A percentile compares a stretch with the other conserved stretches of the same genome.
Conservation (phyloP, 2,113 vertebrate genomes). For the Phyllostomus discolor region DNA sequence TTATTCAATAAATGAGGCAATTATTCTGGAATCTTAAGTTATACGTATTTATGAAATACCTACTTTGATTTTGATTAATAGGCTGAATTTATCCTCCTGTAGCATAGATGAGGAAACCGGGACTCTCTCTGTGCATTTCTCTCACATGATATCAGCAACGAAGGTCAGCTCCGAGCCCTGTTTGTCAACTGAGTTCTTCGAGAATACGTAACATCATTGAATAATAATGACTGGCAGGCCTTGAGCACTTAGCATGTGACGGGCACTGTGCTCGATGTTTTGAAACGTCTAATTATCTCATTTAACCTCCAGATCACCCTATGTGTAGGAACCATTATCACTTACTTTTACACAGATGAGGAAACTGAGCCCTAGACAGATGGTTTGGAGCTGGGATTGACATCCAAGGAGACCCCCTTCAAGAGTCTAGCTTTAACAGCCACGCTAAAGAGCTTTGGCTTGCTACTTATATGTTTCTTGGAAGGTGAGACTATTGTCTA, state of each 20-base stretch:
- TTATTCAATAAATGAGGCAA: neutral
- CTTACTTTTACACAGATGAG: neutral
- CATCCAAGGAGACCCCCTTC: neutral
- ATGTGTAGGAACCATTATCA: neutral
- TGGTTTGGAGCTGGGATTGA: neutral
- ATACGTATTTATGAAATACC: neutral
- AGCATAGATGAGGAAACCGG: neutral
- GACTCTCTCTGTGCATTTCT: neutral
- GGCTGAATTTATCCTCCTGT: neutral
- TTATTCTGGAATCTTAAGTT: conserved; percentile 15
- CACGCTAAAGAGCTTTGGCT: neutral
- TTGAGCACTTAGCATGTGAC: neutral
- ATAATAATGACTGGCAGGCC: neutral
- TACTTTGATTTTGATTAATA: neutral
- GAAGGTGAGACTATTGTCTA: neutral
- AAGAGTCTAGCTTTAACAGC: neutral
- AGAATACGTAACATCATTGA: neutral
- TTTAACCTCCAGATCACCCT: neutral
- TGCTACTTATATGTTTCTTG: neutral
- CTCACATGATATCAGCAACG: neutral
- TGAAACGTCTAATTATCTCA: neutral
- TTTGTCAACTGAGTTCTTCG: neutral
- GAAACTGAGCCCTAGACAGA: neutral
- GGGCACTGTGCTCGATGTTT: neutral
- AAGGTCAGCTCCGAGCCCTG: neutral